Evolutionary conservation across 1,140 invertebrate genomes (phyloP).

Genomic region (Drosophila novamexicana): DNA sequence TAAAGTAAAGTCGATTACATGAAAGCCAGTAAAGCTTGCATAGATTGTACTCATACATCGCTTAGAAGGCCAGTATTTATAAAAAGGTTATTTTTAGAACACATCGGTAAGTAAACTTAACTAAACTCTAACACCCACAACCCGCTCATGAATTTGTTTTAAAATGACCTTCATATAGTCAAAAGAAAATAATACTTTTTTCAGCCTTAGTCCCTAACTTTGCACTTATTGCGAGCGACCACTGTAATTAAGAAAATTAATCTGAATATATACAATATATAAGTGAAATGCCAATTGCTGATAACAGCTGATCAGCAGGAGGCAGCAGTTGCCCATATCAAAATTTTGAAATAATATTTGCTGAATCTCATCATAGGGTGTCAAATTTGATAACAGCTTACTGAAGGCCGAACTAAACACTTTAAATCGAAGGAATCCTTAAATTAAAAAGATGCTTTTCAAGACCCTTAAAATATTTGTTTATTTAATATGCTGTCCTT

Average conservation of each 20-base stretch:
- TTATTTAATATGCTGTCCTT: not conserved
- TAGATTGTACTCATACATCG: no score
- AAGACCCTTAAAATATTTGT: no score
- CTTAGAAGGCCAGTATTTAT: no score
- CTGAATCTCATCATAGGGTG: not conserved
- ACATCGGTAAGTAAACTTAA: no score
- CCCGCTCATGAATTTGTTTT: no score
- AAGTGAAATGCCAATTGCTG: not conserved
- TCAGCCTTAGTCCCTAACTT: not conserved
- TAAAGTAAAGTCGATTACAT: no score
- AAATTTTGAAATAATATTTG: not conserved
- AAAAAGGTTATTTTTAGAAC: no score
- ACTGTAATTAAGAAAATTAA: not conserved
- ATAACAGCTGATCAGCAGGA: constrained; percentile 11
- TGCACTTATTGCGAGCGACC: not conserved
- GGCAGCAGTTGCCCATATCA: not conserved
- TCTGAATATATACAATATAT: not conserved
- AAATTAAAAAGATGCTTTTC: no score
- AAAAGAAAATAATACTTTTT: not conserved
- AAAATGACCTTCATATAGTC: no score
- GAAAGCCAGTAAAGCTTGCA: no score
- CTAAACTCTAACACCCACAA: no score
- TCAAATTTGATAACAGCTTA: not conserved
- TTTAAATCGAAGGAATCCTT: no score
- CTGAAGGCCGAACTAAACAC: not conserved